Percentiles rank a stretch among this genome's conserved stretches.
Conservation (phyloP, 2,797 vertebrate species). For the Euthynnus affinis region DNA sequence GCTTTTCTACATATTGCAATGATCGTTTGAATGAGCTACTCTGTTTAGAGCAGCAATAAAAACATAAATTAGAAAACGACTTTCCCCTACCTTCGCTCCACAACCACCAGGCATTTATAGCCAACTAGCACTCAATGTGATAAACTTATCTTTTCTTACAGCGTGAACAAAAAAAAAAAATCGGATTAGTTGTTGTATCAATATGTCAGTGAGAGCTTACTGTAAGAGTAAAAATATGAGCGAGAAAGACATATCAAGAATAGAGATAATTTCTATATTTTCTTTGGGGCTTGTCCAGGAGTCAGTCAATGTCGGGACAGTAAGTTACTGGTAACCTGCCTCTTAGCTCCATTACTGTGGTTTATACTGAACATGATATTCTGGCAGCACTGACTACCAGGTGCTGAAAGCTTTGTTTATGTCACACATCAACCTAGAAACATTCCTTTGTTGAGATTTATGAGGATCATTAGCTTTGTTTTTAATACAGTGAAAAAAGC, state of each 20-base stretch:
- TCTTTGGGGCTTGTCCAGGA: constrained; percentile 27
- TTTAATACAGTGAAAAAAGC: constrained; percentile 67
- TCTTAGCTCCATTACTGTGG: constrained; percentile 65
- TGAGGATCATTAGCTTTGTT: constrained; percentile 76
- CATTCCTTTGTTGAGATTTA: constrained; percentile 81
- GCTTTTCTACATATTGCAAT: constrained; percentile 48
- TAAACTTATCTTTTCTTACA: constrained; percentile 34
- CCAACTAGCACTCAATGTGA: constrained; percentile 42
- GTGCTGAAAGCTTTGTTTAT: constrained; percentile 83
- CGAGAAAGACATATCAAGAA: constrained; percentile 23
- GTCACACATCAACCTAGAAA: constrained; percentile 73
- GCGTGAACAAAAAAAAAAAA: constrained; percentile 34
- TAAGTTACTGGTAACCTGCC: constrained; percentile 64
- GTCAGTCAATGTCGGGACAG: constrained; percentile 47
- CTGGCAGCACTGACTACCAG: constrained; percentile 75
- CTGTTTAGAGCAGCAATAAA: constrained; percentile 62
- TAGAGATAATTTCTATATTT: constrained; percentile 22
- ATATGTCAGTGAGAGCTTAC: constrained; percentile 10
- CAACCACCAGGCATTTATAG: constrained; percentile 31
- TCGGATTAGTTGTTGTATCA: constrained; percentile 24
- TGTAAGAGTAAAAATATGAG: background rate
- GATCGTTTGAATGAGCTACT: constrained; percentile 54
- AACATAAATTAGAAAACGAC: constrained; percentile 54
- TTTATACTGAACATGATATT: constrained; percentile 78
- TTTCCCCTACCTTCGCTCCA: constrained; percentile 40